A percentile compares a stretch with the other conserved stretches of the same genome.
These are phyloP conservation scores for Limnephilus lunatus DNA, from an alignment of 2,888 invertebrate genomes.

Conservation along the genomic window DNA sequence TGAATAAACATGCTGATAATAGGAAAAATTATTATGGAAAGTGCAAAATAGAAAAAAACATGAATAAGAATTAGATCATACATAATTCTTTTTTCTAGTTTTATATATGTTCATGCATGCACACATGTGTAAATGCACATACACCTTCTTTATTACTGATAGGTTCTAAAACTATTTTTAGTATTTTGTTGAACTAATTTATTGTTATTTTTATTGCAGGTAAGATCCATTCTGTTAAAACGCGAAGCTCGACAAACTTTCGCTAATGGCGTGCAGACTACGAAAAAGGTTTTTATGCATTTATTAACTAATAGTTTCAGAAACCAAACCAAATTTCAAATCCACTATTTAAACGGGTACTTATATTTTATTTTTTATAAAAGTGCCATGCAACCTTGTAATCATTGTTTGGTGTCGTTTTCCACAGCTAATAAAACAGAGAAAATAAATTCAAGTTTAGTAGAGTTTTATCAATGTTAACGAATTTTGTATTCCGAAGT, in stretches of 20 bases:
- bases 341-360: not conserved
- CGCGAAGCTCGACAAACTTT: not conserved
- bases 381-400: not conserved
- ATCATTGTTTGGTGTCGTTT: not conserved
- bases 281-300: not conserved
- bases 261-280: not conserved
- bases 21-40: too few species aligned
- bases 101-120: too few species aligned
- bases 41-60: too few species aligned
- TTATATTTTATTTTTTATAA: not conserved
- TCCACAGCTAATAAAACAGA: not conserved
- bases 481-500: not conserved
- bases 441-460: not conserved
- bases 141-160: not conserved
- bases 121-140: too few species aligned
- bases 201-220: not conserved
- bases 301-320: not conserved
- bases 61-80: too few species aligned
- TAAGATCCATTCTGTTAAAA: not conserved
- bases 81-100: not conserved
- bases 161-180: not conserved
- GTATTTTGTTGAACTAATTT: not conserved
- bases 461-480: not conserved
- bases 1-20: too few species aligned
- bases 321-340: not conserved